Evolutionary conservation across 2,797 vertebrate species (phyloP), one percentile per base, ranked within the genome.

Genomic region (Spinus olivaceus): DNA sequence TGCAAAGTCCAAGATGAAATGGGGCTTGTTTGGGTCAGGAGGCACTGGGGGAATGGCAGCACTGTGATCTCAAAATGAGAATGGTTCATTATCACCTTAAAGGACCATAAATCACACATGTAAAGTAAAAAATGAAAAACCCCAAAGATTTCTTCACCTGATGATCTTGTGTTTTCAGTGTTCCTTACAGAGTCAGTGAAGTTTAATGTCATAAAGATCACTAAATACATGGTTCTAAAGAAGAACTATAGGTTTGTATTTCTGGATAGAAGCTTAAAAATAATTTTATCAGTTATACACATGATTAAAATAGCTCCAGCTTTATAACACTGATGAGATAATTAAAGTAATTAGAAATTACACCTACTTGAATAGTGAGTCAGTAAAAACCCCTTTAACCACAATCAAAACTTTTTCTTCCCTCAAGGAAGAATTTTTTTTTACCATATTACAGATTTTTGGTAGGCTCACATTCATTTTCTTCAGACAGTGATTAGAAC

Each of bases 391-490:
- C 91, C 18, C 64, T 95, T 92, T 89, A 83, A 81, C 83, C 82
- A 88, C 35, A 81, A 72, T 77, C 90, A 95, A 79, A 95, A 64
- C 14, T 37, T 72, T 90, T 82, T 89, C 49, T 90, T 90, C 47
- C 73, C 35, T 12, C 13, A 90, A 66, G 53, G 72, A 91, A 81
- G 61, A 91, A n/a, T 35, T 30, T 81, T 20, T 86, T 87, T 87
- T 82, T 67, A 41, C 49, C 49, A n/a, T 72, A 77, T 71, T 82
- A 60, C 81, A 57, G 15, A 17, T 78, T 96, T 90, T 88, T 50
- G n/a, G 72, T 91, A 94, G 46, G 57, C 66, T 87, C 71, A 70
- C 81, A 96, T 96, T 95, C 64, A 88, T 95, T 97, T 97, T 94
- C 91, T 86, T 69, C 67, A 79, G 92, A 92, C 88, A 95, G 63